Conservation (phyloP, 2,113 vertebrate species). For the Ariopsis seemanni region DNA sequence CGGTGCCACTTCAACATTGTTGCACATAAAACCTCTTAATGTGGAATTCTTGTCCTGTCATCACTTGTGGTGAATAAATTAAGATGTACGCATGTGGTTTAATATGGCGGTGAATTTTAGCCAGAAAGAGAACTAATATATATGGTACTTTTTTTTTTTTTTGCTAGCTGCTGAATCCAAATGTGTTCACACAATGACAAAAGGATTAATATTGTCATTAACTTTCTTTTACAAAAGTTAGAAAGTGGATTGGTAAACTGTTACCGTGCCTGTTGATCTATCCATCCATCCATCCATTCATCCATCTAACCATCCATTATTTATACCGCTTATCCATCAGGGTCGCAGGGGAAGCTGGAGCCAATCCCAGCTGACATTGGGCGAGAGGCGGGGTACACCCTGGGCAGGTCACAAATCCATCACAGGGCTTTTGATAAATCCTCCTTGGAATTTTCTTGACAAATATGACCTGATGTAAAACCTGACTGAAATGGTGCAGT, state of each 20-base stretch:
- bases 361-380: no score
- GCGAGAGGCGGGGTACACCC: no score
- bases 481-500: no score
- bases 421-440: no score
- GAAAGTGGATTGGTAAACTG: background rate
- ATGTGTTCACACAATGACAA: background rate
- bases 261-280: background rate
- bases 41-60: background rate
- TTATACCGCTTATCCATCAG: no score
- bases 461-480: no score
- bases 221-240: background rate
- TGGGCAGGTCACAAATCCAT: no score
- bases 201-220: background rate
- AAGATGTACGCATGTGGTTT: background rate
- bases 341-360: no score
- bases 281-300: no score
- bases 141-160: background rate
- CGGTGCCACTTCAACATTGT: background rate
- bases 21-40: background rate
- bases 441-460: no score
- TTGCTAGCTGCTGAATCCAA: background rate
- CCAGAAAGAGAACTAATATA: background rate
- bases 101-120: background rate
- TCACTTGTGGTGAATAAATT: background rate
- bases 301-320: no score